Evolutionary conservation across 1,140 invertebrate species (phyloP).

Genomic region (Drosophila sturtevanti): DNA sequence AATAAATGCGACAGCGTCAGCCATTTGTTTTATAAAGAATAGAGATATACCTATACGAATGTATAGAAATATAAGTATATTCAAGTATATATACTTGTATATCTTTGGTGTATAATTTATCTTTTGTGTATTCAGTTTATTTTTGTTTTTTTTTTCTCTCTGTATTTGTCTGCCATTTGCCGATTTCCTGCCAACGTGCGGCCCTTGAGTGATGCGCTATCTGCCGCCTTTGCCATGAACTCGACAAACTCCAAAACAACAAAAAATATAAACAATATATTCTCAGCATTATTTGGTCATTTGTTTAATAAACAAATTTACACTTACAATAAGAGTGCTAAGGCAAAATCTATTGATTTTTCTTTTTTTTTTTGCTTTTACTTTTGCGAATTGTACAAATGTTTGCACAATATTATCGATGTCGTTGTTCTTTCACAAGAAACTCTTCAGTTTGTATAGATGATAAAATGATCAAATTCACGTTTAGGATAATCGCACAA

Average conservation of each 20-base stretch:
- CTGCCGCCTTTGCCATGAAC: slow-evolving; percentile 14
- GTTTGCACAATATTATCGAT: slow-evolving; percentile 34
- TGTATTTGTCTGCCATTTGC: slow-evolving; percentile 26
- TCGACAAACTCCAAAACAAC: slow-evolving; percentile 55
- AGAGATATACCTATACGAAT: neutral
- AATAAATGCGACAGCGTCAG: slow-evolving; percentile 30
- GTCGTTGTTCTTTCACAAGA: slow-evolving; percentile 31
- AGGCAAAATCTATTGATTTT: neutral
- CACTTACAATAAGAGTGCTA: slow-evolving; percentile 72
- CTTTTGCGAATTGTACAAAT: slow-evolving; percentile 37
- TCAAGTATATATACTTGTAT: neutral
- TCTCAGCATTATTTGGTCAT: slow-evolving; percentile 23
- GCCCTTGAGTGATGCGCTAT: slow-evolving; percentile 14
- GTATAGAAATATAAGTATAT: too few species aligned
- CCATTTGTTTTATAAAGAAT: slow-evolving; percentile 64
- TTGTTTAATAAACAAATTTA: slow-evolving; percentile 69
- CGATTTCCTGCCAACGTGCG: slow-evolving; percentile 58
- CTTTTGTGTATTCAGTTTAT: slow-evolving; percentile 44
- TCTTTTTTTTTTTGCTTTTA: slow-evolving; percentile 25
- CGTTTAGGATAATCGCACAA: slow-evolving; percentile 43
- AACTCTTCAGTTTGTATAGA: neutral
- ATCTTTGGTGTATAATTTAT: slow-evolving; percentile 31
- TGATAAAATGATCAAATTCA: slow-evolving; percentile 1
- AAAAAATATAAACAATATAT: neutral
- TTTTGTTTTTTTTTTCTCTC: slow-evolving; percentile 19